Base-by-base conservation (phyloP, 2,888 invertebrate species). In the Aphidius colemani region DNA sequence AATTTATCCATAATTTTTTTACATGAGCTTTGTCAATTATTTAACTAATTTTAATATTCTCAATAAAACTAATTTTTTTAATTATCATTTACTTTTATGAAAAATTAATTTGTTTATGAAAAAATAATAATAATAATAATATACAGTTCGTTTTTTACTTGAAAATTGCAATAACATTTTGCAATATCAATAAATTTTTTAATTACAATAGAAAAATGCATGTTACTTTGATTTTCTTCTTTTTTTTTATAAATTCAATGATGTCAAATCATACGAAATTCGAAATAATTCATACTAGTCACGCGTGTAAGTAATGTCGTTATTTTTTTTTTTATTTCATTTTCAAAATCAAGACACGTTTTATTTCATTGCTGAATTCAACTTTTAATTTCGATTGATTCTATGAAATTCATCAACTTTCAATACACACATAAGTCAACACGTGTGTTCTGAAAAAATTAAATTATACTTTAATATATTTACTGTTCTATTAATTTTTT, bases 301-400 rank as follows among this genome's bases (percentile, higher is more conserved):
- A 67, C 65, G 66, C 67, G 92, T 90, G 89, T 91, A 92, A 92
- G 88, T 91, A 91, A 92, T 91, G 91, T 89, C 89, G 88, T 89
- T n/a, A n/a, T n/a, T 90, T 90, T 89, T 89, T 88, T 83, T 30
- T 2, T 30, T 30, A 30, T 30, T 30, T 30, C 30, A 30, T 18
- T 44, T 51, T 44, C 13, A 44, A 7, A 39, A 18, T 50, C 51
- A n/a, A 53, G 43, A 59, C 49, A 58, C 58, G 59, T 59, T 41
- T 41, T 46, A 46, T 10, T 46, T 7, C 53, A 6, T 46, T 49
- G 41, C 44, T n/a, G 13, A 18, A 59, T 60, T 53, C 43, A 7
- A 40, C 58, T 11, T 59, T 50, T 11, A 50, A 11, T 43, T 44
- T 55, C 44, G 43, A 43, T 43, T 13, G 30, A 43, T 44, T 44